These are phyloP conservation scores for Tenthredo amoena DNA, from an alignment of 2,888 invertebrate genomes.

Conservation along the genomic window DNA sequence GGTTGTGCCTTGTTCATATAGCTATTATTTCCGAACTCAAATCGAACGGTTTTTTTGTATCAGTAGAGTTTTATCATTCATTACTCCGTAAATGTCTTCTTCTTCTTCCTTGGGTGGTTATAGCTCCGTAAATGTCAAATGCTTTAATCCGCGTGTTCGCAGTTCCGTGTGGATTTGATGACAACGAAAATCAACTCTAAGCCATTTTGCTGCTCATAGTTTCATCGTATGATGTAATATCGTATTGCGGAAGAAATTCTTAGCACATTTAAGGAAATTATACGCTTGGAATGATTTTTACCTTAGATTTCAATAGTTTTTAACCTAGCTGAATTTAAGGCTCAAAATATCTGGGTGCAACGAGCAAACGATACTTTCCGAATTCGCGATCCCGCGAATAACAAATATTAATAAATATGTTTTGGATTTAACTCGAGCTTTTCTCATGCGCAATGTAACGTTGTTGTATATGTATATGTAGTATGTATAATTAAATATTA, in stretches of 20 bases:
- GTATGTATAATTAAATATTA: slow-evolving; percentile 14
- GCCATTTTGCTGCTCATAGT: slow-evolving; percentile 31
- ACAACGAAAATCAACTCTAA: slow-evolving; percentile 33
- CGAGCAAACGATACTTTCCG: slow-evolving; percentile 29
- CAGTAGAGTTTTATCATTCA: not conserved
- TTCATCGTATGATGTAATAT: slow-evolving; percentile 6
- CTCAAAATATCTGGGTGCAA: not conserved
- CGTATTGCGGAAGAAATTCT: not conserved
- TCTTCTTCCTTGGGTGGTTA: no score
- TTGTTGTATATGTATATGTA: not conserved
- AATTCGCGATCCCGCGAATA: not conserved
- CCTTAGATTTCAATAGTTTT: not conserved
- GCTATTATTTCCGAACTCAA: not conserved
- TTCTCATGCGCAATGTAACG: not conserved
- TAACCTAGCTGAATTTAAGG: not conserved
- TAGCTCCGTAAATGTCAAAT: slow-evolving; percentile 3
- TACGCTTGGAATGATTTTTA: not conserved
- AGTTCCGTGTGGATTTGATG: not conserved
- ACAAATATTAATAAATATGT: not conserved
- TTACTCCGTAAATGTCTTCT: not conserved
- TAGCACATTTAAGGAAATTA: not conserved
- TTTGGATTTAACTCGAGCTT: not conserved
- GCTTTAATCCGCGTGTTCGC: slow-evolving; percentile 14
- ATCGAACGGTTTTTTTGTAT: not conserved
- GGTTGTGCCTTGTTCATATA: not conserved